Base-by-base conservation (phyloP, 2,113 vertebrate species). In the Halcyon malimbica region DNA sequence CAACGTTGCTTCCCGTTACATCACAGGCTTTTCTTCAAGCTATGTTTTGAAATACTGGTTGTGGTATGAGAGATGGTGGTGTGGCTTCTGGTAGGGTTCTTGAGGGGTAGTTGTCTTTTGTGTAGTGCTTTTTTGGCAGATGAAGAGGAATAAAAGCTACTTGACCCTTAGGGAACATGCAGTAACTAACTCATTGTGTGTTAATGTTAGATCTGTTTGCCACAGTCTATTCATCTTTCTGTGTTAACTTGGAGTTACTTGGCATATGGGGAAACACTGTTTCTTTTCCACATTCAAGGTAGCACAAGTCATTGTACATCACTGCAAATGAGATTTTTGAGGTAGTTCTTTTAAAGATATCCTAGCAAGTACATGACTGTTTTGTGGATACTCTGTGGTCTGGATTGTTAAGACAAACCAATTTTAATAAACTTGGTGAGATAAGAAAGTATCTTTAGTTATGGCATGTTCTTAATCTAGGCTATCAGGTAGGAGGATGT, bases 21-120 rank as follows among this genome's bases (percentile, higher is more conserved):
- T 95, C 87, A 96, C 65, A 79, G 41, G 11, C 53, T 87, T 94
- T 95, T 85, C 84, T 87, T 93, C 78, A 39, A 80, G 78, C 78
- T 65, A 1, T 77, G 44, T 87, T 94, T 89, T 88, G 93, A 85
- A 95, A 85, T 67, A 25, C 65, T 77, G 48, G 11, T 82, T 85
- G 67, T 46, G 6, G 1, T 87, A 33, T 50, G 79, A 71, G 56
- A 39, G 35, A 33, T 56, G 74, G 57, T 87, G 35, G 10, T 83
- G 57, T 60, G 54, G 75, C 70, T 93, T 76, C 62, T 91, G 35
- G 54, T 82, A 37, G 46, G 46, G 62, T 89, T 91, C 60, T 82
- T 68, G 33, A 23, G 17, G 21, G 35, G n/a, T 42, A 53, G 35
- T 63, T 91, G 56, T 62, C 42, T 57, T 88, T 81, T 70, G 35